Evolutionary conservation across 2,797 vertebrate species (phyloP).

Genomic region (Pithecia hirsuta): DNA sequence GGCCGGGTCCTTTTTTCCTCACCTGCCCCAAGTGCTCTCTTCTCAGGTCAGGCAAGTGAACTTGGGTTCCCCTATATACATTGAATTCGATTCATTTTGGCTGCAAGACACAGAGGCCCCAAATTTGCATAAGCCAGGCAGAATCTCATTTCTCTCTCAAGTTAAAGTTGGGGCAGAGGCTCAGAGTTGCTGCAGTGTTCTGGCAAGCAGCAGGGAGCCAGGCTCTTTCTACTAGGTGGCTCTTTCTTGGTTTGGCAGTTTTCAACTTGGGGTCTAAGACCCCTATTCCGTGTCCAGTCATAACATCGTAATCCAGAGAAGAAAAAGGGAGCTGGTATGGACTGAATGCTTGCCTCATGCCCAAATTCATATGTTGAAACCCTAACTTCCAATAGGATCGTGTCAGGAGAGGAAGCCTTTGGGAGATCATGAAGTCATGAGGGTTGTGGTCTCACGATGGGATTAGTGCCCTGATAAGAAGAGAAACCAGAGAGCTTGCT

Average conservation of each 20-base stretch:
- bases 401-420: neutral
- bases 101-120: neutral
- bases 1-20: neutral
- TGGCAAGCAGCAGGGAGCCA: neutral
- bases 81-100: neutral
- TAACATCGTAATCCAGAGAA: neutral
- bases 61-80: neutral
- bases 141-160: neutral
- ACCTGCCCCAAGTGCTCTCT: neutral
- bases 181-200: neutral
- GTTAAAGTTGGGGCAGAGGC: neutral
- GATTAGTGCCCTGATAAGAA: neutral
- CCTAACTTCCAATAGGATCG: neutral
- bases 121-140: neutral
- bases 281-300: neutral
- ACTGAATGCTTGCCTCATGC: neutral
- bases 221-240: neutral
- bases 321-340: neutral
- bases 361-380: neutral
- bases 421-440: neutral
- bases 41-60: neutral
- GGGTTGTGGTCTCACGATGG: neutral
- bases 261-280: neutral
- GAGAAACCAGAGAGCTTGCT: neutral
- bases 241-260: neutral